Base-by-base conservation (phyloP, 1,140 invertebrate species). In the Aleiodes sp. region DNA sequence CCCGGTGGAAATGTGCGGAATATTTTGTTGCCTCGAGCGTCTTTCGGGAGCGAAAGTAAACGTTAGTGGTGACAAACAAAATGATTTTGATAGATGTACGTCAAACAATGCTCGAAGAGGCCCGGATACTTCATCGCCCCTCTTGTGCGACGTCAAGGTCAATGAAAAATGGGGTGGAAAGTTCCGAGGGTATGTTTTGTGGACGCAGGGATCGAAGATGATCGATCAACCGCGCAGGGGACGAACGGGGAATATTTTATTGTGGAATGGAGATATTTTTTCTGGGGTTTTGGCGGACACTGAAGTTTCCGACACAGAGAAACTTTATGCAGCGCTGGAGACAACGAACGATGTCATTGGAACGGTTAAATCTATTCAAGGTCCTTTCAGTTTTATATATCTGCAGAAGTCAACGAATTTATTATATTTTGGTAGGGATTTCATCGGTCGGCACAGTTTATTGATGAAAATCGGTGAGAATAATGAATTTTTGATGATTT, bases 211-310 rank as follows among this genome's bases (percentile, higher is more conserved):
- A 9, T 26, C 71, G 1, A 24, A 79, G 8, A 70, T 88, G 19
- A 85, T 80, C 35, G 63, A 73, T 43, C 94, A 95, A 81, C 93
- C 93, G 3, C 70, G 87, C n/a, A 60, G 86, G 24, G 85, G 89
- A 79, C 70, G 76, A 2, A 73, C 82, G 41, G 87, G 89, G 26
- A 90, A 90, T 76, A 76, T 90, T 66, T 79, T 96, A 37, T 77
- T 94, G 10, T 96, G 92, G 90, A 96, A 96, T 88, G 94, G 94
- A 62, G 94, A 96, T 86, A 86, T 94, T 68, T 95, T 92, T 81
- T 87, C 84, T 76, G 88, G 89, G 60, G 72, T 75, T 39, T 72
- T 84, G 62, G 82, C 72, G 12, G 68, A 76, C 65, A 72, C 77
- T 16, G 46, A 74, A 31, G 26, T 68, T 66, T 84, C 84, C 56